phyloP scores from a whole-genome alignment of 2,888 invertebrate genomes.

The Sabatieria punctata region DNA sequence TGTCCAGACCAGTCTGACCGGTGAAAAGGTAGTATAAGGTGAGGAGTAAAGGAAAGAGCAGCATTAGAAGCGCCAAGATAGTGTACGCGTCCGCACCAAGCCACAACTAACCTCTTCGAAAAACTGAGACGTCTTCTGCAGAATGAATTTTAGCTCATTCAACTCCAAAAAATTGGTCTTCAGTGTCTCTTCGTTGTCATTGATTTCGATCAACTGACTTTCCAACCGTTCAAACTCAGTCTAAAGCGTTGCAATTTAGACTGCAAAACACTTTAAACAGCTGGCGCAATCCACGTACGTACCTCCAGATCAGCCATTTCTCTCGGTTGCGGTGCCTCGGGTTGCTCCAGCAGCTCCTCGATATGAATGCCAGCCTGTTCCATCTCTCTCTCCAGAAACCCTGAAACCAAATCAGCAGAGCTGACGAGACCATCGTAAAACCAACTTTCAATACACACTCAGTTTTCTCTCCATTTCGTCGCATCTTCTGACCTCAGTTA shows the following conservation, averaged over 20 bases:
- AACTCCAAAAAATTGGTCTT: conserved; percentile 83
- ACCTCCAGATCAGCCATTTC: conserved; percentile 98
- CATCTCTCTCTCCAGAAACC: conserved; percentile 86
- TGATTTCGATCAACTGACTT: conserved; percentile 86
- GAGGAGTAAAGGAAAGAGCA: too few species aligned
- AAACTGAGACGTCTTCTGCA: conserved; percentile 86
- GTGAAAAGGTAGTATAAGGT: too few species aligned
- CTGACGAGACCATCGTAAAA: not conserved
- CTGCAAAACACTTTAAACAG: not conserved
- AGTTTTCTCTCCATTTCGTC: conserved; percentile 63
- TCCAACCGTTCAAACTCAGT: conserved; percentile 75
- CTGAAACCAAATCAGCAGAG: conserved; percentile 18
- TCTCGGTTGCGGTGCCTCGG: conserved; percentile 91
- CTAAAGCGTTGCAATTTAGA: conserved; percentile 20
- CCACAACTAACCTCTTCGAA: conserved; percentile 68
- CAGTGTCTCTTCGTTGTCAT: conserved; percentile 84
- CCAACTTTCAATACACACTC: conserved; percentile 17
- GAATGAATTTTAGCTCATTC: conserved; percentile 80
- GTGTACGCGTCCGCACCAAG: too few species aligned
- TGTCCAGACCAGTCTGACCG: too few species aligned
- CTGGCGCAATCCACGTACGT: conserved; percentile 10
- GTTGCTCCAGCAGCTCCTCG: conserved; percentile 88
- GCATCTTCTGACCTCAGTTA: conserved; percentile 88
- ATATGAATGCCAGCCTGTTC: conserved; percentile 88
- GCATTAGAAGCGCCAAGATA: too few species aligned